A percentile compares a stretch with the other conserved stretches of the same genome.
phyloP scores from a whole-genome alignment of 2,797 vertebrate species.

The Vireo griseus region DNA sequence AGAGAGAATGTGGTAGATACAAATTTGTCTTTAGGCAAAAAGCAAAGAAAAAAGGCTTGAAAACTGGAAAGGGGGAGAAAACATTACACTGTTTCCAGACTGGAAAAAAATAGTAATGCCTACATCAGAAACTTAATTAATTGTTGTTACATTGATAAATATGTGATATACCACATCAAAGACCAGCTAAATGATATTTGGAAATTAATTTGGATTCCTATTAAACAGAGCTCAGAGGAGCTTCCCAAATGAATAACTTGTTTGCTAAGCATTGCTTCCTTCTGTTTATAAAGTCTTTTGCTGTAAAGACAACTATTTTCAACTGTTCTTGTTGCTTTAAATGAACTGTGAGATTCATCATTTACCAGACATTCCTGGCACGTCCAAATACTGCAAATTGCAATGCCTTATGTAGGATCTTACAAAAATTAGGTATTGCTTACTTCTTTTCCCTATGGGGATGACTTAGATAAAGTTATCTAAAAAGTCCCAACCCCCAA shows the following conservation, averaged over 20 bases:
- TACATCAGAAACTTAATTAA: conserved; percentile 49
- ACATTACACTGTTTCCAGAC: neutral
- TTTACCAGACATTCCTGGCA: neutral
- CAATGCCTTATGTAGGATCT: neutral
- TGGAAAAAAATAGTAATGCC: conserved; percentile 1
- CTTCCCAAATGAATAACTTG: conserved; percentile 42
- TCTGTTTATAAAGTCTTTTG: conserved; percentile 36
- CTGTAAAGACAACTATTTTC: conserved; percentile 25
- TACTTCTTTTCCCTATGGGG: neutral
- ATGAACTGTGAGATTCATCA: neutral
- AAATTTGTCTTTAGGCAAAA: conserved; percentile 58
- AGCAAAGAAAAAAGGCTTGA: neutral
- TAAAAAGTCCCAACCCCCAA: neutral
- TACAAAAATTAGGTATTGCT: neutral
- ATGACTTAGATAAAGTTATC: neutral
- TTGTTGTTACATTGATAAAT: conserved; percentile 60
- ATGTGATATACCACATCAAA: conserved; percentile 58
- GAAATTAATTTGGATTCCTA: conserved; percentile 59
- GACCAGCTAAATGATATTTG: conserved; percentile 38
- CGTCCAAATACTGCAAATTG: neutral
- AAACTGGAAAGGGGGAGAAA: neutral
- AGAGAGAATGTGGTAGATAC: neutral
- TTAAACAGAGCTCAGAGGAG: conserved; percentile 41
- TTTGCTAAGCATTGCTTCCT: conserved; percentile 23
- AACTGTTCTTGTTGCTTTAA: neutral